Evolutionary conservation across 2,888 invertebrate genomes (phyloP), one percentile per base, ranked within the genome.

Genomic region (Erebia aethiops): DNA sequence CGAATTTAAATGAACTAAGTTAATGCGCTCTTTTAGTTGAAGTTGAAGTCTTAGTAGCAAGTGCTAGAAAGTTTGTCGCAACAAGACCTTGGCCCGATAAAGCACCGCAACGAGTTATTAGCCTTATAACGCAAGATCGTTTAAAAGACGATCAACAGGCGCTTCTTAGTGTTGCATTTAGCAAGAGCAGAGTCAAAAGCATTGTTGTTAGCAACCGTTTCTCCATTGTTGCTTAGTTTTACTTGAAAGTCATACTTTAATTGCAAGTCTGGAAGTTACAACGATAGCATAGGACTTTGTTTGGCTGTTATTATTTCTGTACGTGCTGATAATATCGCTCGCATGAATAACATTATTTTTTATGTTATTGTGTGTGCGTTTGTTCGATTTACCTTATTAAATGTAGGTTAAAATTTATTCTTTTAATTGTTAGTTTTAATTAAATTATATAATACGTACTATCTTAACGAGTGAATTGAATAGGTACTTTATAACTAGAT

Each of bases 141-240:
- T 92, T 92, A 92, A 92, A 92, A 91, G 89, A 89, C 91, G 90
- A 92, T 92, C 90, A 91, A 84, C 84, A 79, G 77, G 82, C 88
- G 88, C 87, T 88, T 91, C 87, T 83, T 80, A 83, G 84, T 87
- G 80, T 51, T 64, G 81, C 80, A 84, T 90, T 90, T 88, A 86
- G 89, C 86, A 90, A 91, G 82, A 79, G 83, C 81, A 82, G 85
- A 87, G 87, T 90, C 89, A 87, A 81, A 82, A 81, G 77, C 81
- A 89, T 90, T 90, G 89, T 90, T 89, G 84, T 84, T 79, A 78
- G 79, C 80, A 80, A 84, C 82, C 82, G 82, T 81, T 81, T 80
- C 80, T 80, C 84, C 83, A 88, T 88, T 89, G 87, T 90, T 86
- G 81, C 80, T 82, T 82, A 81, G 79, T 85, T 86, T 84, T 80